Base-by-base conservation (phyloP, 2,888 invertebrate species). In the Sycophila texana region DNA sequence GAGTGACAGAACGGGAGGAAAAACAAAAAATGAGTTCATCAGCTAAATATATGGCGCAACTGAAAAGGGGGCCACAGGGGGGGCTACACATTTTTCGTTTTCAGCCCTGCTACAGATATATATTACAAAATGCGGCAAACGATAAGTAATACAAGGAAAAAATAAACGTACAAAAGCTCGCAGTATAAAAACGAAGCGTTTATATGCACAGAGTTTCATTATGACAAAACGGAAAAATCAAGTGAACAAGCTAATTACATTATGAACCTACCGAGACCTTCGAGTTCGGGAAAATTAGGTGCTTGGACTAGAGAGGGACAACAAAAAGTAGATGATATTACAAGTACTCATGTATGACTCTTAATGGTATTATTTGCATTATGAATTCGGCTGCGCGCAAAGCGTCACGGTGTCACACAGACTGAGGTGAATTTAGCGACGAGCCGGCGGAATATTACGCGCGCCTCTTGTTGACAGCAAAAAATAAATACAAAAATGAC, bases 211-310 rank as follows among this genome's bases (percentile, higher is more conserved):
- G 60, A 73, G 74, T 74, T 65, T 61, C 14, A 60, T 60, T 74
- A 68, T 74, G 60, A 74, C 63, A 77, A 58, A 78, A 65, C 30
- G 61, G 83, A 77, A 83, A 85, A 84, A 83, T 84, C 72, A 39
- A 39, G 83, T 84, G 84, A 86, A 83, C 85, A 88, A 87, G 87
- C 88, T 88, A 89, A 89, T 77, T 88, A 90, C 88, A 88, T 88
- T 89, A 89, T 89, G 88, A 90, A 93, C 92, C 91, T 93, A 93
- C 93, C 93, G 91, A 93, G 91, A 90, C 91, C 92, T 91, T 92
- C 92, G 87, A 93, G 92, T 91, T 92, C 92, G 91, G 92, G 92
- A 91, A 92, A 93, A 91, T 92, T 91, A 91, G 92, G 92, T 91
- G 92, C 93, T 91, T 92, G 92, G 91, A 93, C 93, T 93, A 91